Base-by-base conservation (phyloP, 2,113 vertebrate genomes). In the Turnix velox region DNA sequence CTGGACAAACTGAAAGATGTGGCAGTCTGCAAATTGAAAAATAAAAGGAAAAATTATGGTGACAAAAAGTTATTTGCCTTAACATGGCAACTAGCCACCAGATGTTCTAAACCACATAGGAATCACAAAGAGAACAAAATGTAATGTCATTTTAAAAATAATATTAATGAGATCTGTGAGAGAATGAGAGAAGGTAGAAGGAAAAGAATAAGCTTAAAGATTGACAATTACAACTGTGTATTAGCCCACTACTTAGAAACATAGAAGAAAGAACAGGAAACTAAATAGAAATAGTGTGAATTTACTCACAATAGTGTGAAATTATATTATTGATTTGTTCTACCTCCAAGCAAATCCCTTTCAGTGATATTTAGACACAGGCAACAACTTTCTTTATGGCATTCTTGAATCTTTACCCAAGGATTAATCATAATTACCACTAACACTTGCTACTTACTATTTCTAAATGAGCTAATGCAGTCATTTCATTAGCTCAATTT, bases 21-120 rank as follows among this genome's bases (percentile, higher is more conserved):
- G 78, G 58, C 43, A 88, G 95, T 91, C 86, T 91, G 40, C 14
- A 85, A 88, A 95, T 65, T 78, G 59, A 94, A 83, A 92, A 87
- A 20, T 86, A 42, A 95, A 96, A 93, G 82, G 57, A 15, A 68
- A 90, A 85, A 88, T 87, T 78, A 68, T 80, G 67, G 61, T 92
- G 93, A 94, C 75, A 94, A 78, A 94, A 93, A 90, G 69, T 54
- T 96, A 95, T 87, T 93, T 96, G 76, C 37, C 23, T 33, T 93
- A 52, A 92, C 27, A 67, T 71, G 57, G 57, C 37, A 90, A 67
- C 27, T 69, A 83, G 46, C 45, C 39, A 35, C 57, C 87, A 95
- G 88, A 85, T 86, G 30, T 90, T 93, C 51, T 67, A 79, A 93
- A 59, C 49, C 73, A 84, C 48, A n/a, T 49, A 80, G 80, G 45